Evolutionary conservation across 2,797 vertebrate species (phyloP).

Genomic region (Masticophis lateralis): DNA sequence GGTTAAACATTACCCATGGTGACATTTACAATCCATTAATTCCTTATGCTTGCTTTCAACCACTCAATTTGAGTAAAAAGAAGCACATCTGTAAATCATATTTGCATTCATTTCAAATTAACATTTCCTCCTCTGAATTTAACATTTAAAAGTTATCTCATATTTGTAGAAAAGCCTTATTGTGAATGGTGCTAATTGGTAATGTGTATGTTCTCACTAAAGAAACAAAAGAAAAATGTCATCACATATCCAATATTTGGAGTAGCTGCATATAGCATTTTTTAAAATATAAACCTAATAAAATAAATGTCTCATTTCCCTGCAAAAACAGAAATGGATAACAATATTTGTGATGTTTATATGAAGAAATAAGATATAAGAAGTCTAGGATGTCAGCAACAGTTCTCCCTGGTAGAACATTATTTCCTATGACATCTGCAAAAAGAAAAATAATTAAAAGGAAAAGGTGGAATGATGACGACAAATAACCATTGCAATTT

Average conservation of each 20-base stretch:
- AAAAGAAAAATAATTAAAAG: neutral
- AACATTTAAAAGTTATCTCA: neutral
- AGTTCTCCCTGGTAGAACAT: neutral
- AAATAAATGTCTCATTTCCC: neutral
- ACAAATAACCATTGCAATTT: neutral
- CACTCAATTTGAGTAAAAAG: neutral
- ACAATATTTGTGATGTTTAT: neutral
- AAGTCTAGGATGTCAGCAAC: neutral
- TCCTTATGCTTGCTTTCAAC: neutral
- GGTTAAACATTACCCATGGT: neutral
- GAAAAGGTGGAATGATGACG: neutral
- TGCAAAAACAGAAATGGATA: neutral
- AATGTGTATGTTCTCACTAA: neutral
- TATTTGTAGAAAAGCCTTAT: neutral
- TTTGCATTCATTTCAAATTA: neutral
- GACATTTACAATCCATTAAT: neutral
- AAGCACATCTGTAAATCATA: neutral
- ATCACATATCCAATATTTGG: neutral
- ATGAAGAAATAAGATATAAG: neutral
- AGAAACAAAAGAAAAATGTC: neutral
- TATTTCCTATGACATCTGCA: neutral
- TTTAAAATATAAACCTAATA: neutral
- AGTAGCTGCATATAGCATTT: neutral
- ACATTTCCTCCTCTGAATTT: neutral
- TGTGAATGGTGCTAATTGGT: neutral